These are phyloP conservation scores for Polypterus senegalus DNA, from an alignment of 2,113 vertebrate species.

Conservation along the genomic window DNA sequence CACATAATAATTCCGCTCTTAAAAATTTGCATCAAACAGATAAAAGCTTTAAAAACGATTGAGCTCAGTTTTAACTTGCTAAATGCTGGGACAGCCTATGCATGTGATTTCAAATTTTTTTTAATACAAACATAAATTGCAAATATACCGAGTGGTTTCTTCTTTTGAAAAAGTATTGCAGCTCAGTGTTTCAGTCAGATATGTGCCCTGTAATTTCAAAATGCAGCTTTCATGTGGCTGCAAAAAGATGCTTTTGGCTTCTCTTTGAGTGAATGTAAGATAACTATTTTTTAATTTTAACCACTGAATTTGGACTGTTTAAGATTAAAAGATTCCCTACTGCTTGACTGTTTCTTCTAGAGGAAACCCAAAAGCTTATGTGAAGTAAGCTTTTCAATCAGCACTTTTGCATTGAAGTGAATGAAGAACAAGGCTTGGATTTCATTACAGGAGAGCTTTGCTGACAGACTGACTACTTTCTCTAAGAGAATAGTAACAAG, in stretches of 20 bases:
- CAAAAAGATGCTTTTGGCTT: not conserved
- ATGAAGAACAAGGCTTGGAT: conserved; percentile 19
- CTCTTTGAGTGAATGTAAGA: not conserved
- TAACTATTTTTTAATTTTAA: not conserved
- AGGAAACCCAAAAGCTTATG: conserved; percentile 25
- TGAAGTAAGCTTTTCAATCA: conserved; percentile 33
- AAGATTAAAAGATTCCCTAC: not conserved
- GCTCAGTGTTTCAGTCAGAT: too few species aligned
- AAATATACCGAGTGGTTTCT: too few species aligned
- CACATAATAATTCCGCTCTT: too few species aligned
- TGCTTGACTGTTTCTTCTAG: conserved; percentile 18
- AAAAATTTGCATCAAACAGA: too few species aligned
- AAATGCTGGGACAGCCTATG: too few species aligned
- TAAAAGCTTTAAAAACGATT: too few species aligned
- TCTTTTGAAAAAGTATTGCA: too few species aligned
- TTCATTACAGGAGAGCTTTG: conserved; percentile 26
- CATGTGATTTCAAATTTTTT: too few species aligned
- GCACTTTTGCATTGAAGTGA: conserved; percentile 30
- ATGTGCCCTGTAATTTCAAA: too few species aligned
- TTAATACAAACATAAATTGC: too few species aligned
- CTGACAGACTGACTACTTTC: conserved; percentile 33
- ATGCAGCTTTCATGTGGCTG: too few species aligned
- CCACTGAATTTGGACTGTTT: not conserved
- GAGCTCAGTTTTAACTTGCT: too few species aligned
- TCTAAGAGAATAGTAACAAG: conserved; percentile 18